Evolutionary conservation across 1,140 invertebrate species (phyloP).

Genomic region (Microplitis demolitor): DNA sequence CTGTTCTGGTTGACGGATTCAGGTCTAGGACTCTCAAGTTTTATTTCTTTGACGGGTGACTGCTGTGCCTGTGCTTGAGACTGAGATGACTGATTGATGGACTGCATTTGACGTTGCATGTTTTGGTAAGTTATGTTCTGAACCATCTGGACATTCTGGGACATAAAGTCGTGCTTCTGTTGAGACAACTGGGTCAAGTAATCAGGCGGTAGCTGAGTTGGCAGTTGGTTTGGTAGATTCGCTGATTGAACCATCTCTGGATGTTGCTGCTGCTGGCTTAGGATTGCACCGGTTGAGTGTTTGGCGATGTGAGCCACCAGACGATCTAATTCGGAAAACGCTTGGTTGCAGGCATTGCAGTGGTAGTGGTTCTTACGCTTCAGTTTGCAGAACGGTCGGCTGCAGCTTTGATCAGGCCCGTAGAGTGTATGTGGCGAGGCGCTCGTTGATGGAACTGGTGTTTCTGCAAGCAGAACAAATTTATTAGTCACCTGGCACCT

Average conservation of each 20-base stretch:
- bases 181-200: slow-evolving; percentile 51
- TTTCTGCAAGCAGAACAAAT: slow-evolving; percentile 46
- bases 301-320: slow-evolving; percentile 74
- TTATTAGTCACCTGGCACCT: slow-evolving; percentile 5
- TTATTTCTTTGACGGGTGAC: slow-evolving; percentile 46
- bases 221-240: slow-evolving; percentile 29
- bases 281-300: slow-evolving; percentile 67
- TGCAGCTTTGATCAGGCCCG: slow-evolving; percentile 72
- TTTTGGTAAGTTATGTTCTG: slow-evolving; percentile 54
- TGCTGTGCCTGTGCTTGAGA: slow-evolving; percentile 21
- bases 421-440: slow-evolving; percentile 58
- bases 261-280: slow-evolving; percentile 54
- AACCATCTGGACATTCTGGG: slow-evolving; percentile 49
- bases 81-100: slow-evolving; percentile 36
- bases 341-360: slow-evolving; percentile 86
- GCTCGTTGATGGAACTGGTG: slow-evolving; percentile 55
- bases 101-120: slow-evolving; percentile 59
- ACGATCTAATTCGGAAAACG: slow-evolving; percentile 72
- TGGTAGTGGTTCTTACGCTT: slow-evolving; percentile 86
- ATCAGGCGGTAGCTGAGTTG: slow-evolving; percentile 34
- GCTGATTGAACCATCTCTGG: slow-evolving; percentile 34
- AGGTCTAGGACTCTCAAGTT: slow-evolving; percentile 43
- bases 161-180: slow-evolving; percentile 58
- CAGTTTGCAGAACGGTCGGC: slow-evolving; percentile 83
- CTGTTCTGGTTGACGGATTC: slow-evolving; percentile 35